A percentile compares a stretch with the other conserved stretches of the same genome.
These are phyloP conservation scores for Aphyosemion australe DNA, from an alignment of 2,113 vertebrate genomes.

Conservation along the genomic window DNA sequence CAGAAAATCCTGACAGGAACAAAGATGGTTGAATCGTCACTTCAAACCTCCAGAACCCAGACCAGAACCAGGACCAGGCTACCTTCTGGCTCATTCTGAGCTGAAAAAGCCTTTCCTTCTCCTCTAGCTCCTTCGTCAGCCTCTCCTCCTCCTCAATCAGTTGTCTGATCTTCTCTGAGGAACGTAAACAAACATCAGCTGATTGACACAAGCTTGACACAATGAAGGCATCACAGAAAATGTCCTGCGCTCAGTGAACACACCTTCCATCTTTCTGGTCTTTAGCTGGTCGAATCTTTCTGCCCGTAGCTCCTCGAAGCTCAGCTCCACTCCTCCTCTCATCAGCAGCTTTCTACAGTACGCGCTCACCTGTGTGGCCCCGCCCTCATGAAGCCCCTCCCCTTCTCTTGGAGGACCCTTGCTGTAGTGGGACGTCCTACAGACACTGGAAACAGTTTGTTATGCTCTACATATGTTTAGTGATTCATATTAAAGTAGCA, in stretches of 20 bases:
- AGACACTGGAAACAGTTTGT: not conserved
- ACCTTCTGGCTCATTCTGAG: not conserved
- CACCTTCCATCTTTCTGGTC: constrained; percentile 18
- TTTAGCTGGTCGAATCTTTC: not conserved
- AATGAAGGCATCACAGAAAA: not conserved
- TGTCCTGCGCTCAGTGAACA: constrained; percentile 3
- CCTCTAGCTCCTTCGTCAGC: constrained; percentile 24
- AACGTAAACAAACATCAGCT: not conserved
- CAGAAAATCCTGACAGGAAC: too few relatives aligned
- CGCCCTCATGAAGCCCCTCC: not conserved
- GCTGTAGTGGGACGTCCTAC: constrained; percentile 1
- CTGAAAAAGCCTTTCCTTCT: not conserved
- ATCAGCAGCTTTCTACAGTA: constrained; percentile 31
- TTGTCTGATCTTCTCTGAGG: constrained; percentile 4
- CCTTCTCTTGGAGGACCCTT: not conserved
- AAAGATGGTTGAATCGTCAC: too few relatives aligned
- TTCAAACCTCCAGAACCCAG: too few relatives aligned
- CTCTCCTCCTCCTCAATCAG: constrained; percentile 9
- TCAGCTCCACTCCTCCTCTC: constrained; percentile 26
- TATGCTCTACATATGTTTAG: too few relatives aligned
- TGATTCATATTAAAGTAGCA: too few relatives aligned
- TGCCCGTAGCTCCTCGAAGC: constrained; percentile 34
- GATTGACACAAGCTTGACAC: not conserved
- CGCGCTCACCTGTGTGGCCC: not conserved
- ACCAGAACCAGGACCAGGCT: not conserved